These are phyloP conservation scores for Alloplasta piceator DNA, from an alignment of 2,888 invertebrate genomes.

Conservation along the genomic window DNA sequence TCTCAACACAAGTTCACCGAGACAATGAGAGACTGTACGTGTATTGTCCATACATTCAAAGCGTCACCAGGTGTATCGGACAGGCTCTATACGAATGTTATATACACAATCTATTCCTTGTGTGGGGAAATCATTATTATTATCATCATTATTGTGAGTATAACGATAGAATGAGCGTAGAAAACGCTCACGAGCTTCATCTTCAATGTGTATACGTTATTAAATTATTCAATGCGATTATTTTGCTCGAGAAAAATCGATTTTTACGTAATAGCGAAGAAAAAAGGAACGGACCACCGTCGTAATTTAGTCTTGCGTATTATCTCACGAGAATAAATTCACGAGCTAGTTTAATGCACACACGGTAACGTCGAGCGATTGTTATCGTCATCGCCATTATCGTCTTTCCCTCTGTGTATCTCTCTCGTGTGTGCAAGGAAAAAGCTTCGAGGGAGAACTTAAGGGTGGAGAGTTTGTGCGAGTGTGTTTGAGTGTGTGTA, in stretches of 20 bases:
- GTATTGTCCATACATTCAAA: conserved; percentile 13
- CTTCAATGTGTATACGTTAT: neutral
- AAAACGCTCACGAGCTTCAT: too few species aligned
- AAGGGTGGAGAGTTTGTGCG: conserved; percentile 26
- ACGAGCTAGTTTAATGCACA: conserved; percentile 35
- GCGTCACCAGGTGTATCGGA: conserved; percentile 49
- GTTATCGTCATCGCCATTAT: conserved; percentile 54
- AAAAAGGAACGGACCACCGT: neutral
- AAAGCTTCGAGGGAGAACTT: conserved; percentile 13
- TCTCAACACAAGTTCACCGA: neutral
- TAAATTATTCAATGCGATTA: conserved; percentile 44
- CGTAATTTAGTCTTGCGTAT: conserved; percentile 19
- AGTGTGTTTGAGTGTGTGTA: conserved; percentile 6
- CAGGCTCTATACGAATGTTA: conserved; percentile 7
- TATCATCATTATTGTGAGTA: too few species aligned
- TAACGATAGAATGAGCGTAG: too few species aligned
- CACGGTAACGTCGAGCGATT: conserved; percentile 45
- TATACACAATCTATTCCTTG: neutral
- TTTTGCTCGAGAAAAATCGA: neutral
- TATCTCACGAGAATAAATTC: conserved; percentile 40
- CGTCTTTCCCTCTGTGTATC: conserved; percentile 25
- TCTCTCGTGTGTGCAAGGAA: conserved; percentile 9
- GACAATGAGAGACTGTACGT: neutral
- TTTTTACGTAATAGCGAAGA: neutral
- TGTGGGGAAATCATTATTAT: too few species aligned